These are phyloP conservation scores for Typhlomys cinereus DNA, from an alignment of 2,113 vertebrate genomes.

Conservation along the genomic window DNA sequence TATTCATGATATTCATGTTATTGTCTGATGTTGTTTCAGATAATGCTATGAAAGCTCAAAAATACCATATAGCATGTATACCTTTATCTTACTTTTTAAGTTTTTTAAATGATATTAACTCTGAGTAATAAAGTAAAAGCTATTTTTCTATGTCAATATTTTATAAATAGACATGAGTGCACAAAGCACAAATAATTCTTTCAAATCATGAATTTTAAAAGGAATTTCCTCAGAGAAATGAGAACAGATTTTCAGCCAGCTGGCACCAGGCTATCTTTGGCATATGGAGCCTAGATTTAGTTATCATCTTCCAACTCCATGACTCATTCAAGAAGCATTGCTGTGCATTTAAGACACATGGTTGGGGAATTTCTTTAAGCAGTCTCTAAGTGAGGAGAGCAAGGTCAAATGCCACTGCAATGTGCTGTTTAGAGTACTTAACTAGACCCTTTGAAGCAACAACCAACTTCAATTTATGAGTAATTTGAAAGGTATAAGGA, in stretches of 20 bases:
- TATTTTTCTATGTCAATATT: neutral
- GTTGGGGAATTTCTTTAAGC: conserved; percentile 79
- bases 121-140: conserved; percentile 16
- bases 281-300: conserved; percentile 83
- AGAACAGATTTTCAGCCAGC: conserved; percentile 87
- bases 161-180: neutral
- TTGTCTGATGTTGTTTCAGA: neutral
- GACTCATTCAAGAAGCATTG: conserved; percentile 79
- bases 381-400: conserved; percentile 64
- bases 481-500: neutral
- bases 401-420: conserved; percentile 52
- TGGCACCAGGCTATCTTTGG: conserved; percentile 85
- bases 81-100: neutral
- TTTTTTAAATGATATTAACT: conserved; percentile 30
- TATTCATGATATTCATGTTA: neutral
- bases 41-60: neutral
- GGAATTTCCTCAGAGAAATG: conserved; percentile 77
- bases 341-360: conserved; percentile 73
- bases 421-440: neutral
- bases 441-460: neutral
- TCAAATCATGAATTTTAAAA: conserved; percentile 85
- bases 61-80: neutral
- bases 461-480: neutral
- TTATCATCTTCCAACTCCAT: conserved; percentile 82
- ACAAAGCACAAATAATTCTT: conserved; percentile 65